phyloP scores from a whole-genome alignment of 2,797 vertebrate genomes.

The Crenuchus spilurus region DNA sequence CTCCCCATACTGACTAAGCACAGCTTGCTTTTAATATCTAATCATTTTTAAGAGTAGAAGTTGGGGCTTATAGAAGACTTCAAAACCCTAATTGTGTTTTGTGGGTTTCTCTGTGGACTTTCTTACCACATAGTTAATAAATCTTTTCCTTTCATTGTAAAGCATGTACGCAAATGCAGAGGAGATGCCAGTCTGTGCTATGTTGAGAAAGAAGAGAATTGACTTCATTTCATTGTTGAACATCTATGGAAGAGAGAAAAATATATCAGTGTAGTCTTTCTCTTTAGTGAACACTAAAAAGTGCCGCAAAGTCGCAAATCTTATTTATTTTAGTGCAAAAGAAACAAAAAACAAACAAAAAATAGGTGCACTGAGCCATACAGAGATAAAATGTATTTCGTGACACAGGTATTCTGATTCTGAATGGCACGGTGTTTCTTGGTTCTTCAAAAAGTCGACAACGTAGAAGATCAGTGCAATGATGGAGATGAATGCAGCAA shows the following conservation, averaged over 20 bases:
- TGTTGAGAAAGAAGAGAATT: slow-evolving; percentile 8
- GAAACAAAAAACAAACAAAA: too few species aligned
- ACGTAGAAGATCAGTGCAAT: slow-evolving; percentile 70
- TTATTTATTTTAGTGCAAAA: too few species aligned
- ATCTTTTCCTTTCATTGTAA: slow-evolving; percentile 29
- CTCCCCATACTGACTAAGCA: too few species aligned
- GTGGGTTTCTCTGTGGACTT: too few species aligned
- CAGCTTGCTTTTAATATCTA: too few species aligned
- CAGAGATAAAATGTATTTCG: slow-evolving; percentile 28
- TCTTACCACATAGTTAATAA: slow-evolving; percentile 43
- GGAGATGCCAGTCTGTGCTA: slow-evolving; percentile 37
- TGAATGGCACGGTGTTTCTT: slow-evolving; percentile 19
- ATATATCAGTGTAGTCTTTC: neutral
- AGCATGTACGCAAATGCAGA: slow-evolving; percentile 36
- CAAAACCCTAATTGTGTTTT: too few species aligned
- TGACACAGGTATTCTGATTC: fast-evolving
- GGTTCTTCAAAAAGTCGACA: slow-evolving; percentile 63
- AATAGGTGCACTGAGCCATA: slow-evolving; percentile 37
- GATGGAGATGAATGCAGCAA: slow-evolving; percentile 59
- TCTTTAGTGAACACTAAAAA: neutral
- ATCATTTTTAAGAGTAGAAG: too few species aligned
- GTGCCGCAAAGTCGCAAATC: too few species aligned
- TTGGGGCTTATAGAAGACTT: too few species aligned
- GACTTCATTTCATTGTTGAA: slow-evolving; percentile 35
- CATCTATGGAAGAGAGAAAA: slow-evolving; percentile 51